phyloP scores from a whole-genome alignment of 2,113 vertebrate species.

The Climacteris rufus region DNA sequence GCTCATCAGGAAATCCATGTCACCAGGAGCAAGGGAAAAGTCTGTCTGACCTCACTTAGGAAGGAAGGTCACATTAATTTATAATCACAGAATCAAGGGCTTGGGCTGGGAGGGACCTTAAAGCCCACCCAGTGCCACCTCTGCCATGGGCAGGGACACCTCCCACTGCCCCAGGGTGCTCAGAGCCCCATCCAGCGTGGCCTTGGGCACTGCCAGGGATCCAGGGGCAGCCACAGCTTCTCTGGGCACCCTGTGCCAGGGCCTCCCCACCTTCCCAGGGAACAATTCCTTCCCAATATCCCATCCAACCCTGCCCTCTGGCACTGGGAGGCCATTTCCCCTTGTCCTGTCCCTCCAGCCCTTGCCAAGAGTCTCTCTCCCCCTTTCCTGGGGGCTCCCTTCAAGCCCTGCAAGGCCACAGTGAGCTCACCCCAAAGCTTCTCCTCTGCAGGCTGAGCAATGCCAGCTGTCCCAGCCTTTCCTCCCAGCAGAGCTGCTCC shows the following conservation, averaged over 20 bases:
- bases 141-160: background rate
- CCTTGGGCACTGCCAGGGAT: fast-evolving
- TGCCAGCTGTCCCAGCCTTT: background rate
- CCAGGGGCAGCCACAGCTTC: background rate
- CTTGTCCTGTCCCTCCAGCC: background rate
- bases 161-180: fast-evolving
- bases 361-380: background rate
- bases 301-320: fast-evolving
- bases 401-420: background rate
- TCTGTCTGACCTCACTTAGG: background rate
- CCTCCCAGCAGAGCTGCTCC: background rate
- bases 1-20: background rate
- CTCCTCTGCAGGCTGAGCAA: background rate
- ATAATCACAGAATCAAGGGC: background rate
- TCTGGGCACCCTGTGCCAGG: background rate
- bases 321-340: background rate
- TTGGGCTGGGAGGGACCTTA: background rate
- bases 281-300: fast-evolving
- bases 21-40: background rate
- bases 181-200: background rate
- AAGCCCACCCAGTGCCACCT: background rate
- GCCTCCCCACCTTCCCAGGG: background rate
- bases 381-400: background rate
- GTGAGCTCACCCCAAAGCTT: background rate
- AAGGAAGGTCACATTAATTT: background rate